Base-by-base conservation (phyloP, 2,797 vertebrate genomes). In the Tolypeutes matacus region DNA sequence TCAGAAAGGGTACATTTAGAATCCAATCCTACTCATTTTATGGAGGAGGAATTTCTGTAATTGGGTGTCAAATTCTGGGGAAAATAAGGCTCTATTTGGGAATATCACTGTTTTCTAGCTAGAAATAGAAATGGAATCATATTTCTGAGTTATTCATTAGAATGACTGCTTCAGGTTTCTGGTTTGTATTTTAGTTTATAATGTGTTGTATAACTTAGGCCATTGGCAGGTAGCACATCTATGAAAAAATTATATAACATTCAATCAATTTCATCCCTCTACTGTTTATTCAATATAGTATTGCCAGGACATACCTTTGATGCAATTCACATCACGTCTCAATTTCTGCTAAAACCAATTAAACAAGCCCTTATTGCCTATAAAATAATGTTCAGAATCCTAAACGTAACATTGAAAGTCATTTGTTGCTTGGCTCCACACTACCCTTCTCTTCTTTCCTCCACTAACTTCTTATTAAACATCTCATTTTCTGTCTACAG, bases 121-220 rank as follows among this genome's bases (percentile, higher is more conserved):
- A 56, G 90, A 81, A 39, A 5, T 51, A 93, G 58, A 84, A 84
- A 87, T 7, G 12, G 3, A 51, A 2, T 65, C 53, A 29, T 42
- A 46, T 36, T 84, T 93, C 51, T 69, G 77, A 14, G 53, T 49
- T 53, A 2, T 65, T 29, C 1, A 23, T 4, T 93, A 65, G 56
- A 80, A 89, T 69, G 83, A 62, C 67, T 64, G 14, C 36, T 7
- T 93, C 67, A 34, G 34, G 49, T 53, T 96, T 96, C 36, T 81
- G 23, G 11, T 77, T 92, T 84, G 58, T 5, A 20, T 82, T 90
- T 93, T 89, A 83, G 64, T 18, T 75, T 67, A 76, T 81, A 78
- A 27, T 75, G 85, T 69, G 0, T 39, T 89, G 53, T 9, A 87
- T 70, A 73, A 89, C 31, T 21, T 70, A 91, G 15, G 9, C 5